A percentile compares a stretch with the other conserved stretches of the same genome.
These are phyloP conservation scores for Gryllus bimaculatus DNA, from an alignment of 1,140 invertebrate genomes.

Conservation along the genomic window DNA sequence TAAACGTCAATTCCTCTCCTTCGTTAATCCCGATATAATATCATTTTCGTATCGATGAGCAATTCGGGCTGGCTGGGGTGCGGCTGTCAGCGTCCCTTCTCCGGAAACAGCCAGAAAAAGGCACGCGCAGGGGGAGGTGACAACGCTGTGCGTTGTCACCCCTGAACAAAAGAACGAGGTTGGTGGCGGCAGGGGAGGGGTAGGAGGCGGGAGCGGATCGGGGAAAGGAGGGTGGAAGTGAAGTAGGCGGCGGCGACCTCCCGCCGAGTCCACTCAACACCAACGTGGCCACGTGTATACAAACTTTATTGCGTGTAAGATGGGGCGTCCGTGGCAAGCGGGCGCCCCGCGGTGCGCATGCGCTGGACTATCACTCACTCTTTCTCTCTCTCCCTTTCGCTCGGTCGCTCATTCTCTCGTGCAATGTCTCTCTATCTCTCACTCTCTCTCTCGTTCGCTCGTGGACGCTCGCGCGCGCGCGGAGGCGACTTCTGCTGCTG, in stretches of 20 bases:
- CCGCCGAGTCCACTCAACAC: not conserved
- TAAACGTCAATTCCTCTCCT: no score
- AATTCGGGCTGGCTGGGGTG: no score
- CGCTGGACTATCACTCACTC: not conserved
- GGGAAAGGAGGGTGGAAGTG: not conserved
- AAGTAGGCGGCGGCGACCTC: not conserved
- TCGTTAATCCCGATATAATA: no score
- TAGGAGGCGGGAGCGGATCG: no score
- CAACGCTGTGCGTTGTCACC: no score
- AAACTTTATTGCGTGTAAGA: constrained; percentile 5
- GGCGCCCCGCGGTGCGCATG: not conserved
- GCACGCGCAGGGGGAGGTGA: no score
- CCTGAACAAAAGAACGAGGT: no score
- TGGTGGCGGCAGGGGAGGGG: not conserved
- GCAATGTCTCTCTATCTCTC: not conserved
- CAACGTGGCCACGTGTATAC: not conserved
- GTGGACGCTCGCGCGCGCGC: no score
- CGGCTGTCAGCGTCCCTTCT: no score
- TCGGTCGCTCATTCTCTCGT: not conserved
- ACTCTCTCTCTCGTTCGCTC: not conserved
- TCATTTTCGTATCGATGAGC: no score
- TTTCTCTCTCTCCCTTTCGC: not conserved
- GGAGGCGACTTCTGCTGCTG: no score
- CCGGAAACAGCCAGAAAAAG: no score
- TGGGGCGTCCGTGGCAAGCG: not conserved